Evolutionary conservation across 1,140 invertebrate species (phyloP).

Genomic region (Paralvinella palmiformis): DNA sequence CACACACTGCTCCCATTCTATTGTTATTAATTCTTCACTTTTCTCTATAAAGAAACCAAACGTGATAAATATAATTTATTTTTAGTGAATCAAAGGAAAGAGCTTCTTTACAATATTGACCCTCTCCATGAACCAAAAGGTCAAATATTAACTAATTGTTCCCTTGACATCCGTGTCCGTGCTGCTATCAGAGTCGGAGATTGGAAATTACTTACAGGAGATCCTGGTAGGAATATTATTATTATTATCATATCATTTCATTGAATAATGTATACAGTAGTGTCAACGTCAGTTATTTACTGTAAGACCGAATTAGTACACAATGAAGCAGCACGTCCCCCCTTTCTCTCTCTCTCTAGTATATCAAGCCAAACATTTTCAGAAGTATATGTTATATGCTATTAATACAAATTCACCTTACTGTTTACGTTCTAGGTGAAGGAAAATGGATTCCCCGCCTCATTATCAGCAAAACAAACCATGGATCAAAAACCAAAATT

Average conservation of each 20-base stretch:
- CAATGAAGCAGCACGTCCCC: not conserved
- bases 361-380: not conserved
- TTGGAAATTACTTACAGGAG: constrained; percentile 30
- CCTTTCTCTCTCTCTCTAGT: not conserved
- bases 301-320: no score
- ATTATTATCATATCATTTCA: not conserved
- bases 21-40: not conserved
- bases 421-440: not conserved
- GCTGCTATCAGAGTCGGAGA: constrained; percentile 27
- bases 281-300: no score
- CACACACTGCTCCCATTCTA: not conserved
- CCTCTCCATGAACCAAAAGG: constrained; percentile 18
- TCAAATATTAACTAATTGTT: not conserved
- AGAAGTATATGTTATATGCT: not conserved
- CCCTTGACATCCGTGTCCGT: constrained; percentile 23
- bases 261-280: not conserved
- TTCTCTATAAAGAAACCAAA: not conserved
- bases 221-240: constrained; percentile 21
- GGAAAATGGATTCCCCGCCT: not conserved
- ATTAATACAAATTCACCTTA: not conserved
- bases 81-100: constrained; percentile 28
- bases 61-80: not conserved
- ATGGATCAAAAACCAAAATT: not conserved
- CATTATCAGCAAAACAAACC: not conserved
- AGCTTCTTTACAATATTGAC: constrained; percentile 34